Base-by-base conservation (phyloP, 2,113 vertebrate genomes). In the Phaethornis superciliosus region DNA sequence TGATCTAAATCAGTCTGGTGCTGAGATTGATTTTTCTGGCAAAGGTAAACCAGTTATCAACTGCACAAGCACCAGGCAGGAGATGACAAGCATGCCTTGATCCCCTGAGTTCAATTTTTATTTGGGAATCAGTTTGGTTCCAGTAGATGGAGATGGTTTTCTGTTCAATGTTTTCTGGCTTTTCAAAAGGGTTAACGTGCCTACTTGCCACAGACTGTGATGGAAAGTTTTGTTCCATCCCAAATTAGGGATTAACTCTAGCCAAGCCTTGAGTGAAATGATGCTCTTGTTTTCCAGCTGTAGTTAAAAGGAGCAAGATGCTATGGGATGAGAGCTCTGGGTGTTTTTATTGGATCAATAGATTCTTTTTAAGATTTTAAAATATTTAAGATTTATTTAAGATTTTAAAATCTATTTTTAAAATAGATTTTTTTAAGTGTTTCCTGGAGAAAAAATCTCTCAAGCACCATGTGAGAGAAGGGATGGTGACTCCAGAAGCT, bases 121-220 rank as follows among this genome's bases (percentile, higher is more conserved):
- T 28, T 44, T n/a, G 7, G 56, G 54, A 60, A 51, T 14, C 17
- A 8, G 2, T 75, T 27, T 55, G 51, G 27, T 37, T 46, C 23
- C 33, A 20, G 3, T 8, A 15, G 22, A 12, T 52, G 42, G 40
- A 42, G 54, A 17, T 46, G 21, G 12, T 60, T 75, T 69, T 46
- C 16, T 78, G 28, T 35, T 11, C 18, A 63, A 68, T 20, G 28
- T 10, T 76, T 54, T 72, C 44, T 69, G 44, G 55, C 18, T 58
- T 68, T 72, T 23, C 16, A 7, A 56, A 62, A 12, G 37, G 5
- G 10, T 86, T 27, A 2, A 81, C 44, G 40, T 12, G 21, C 56
- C 6, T 81, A 32, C 35, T 71, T 2, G 2, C 26, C 5, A 2
- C 21, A 44, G 21, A 22, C 1, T 18, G 9, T 10, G 16, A 6